These are phyloP conservation scores for Ennomos erosarius DNA, from an alignment of 2,888 invertebrate species.

Conservation along the genomic window DNA sequence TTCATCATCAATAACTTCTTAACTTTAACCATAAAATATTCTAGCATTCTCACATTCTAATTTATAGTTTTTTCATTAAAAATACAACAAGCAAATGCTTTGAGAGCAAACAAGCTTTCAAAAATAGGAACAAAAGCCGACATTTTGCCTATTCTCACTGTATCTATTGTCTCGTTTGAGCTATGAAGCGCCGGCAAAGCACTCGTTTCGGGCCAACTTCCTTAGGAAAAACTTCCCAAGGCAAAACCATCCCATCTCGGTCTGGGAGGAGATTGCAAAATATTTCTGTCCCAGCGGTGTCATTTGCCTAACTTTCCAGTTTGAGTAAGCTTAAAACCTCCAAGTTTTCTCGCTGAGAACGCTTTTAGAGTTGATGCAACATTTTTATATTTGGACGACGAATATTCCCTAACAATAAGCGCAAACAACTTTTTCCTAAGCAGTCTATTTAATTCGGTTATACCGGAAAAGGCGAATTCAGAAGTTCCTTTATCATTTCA, in stretches of 20 bases:
- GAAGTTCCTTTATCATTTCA: slow-evolving; percentile 40
- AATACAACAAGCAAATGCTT: slow-evolving; percentile 40
- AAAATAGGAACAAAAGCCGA: slow-evolving; percentile 60
- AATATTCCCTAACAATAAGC: slow-evolving; percentile 54
- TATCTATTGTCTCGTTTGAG: slow-evolving; percentile 64
- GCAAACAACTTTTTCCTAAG: slow-evolving; percentile 49
- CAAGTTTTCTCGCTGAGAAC: slow-evolving; percentile 63
- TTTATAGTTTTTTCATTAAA: slow-evolving; percentile 11
- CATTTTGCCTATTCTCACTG: slow-evolving; percentile 61
- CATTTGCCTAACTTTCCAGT: slow-evolving; percentile 79
- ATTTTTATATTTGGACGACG: slow-evolving; percentile 59
- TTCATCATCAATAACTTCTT: no score
- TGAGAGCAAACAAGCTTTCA: slow-evolving; percentile 48
- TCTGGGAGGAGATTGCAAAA: slow-evolving; percentile 73
- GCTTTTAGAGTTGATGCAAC: slow-evolving; percentile 55
- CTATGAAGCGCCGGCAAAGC: slow-evolving; percentile 51
- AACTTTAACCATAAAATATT: slow-evolving; percentile 1
- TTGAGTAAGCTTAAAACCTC: slow-evolving; percentile 76
- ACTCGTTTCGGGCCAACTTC: slow-evolving; percentile 62
- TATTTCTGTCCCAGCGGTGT: slow-evolving; percentile 76
- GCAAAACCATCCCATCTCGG: slow-evolving; percentile 63
- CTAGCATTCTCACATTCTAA: background rate
- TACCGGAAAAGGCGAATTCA: slow-evolving; percentile 34
- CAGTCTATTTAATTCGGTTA: slow-evolving; percentile 47
- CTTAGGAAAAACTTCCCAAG: slow-evolving; percentile 63